These are phyloP conservation scores for Taurulus bubalis DNA, from an alignment of 2,113 vertebrate species.

Conservation along the genomic window DNA sequence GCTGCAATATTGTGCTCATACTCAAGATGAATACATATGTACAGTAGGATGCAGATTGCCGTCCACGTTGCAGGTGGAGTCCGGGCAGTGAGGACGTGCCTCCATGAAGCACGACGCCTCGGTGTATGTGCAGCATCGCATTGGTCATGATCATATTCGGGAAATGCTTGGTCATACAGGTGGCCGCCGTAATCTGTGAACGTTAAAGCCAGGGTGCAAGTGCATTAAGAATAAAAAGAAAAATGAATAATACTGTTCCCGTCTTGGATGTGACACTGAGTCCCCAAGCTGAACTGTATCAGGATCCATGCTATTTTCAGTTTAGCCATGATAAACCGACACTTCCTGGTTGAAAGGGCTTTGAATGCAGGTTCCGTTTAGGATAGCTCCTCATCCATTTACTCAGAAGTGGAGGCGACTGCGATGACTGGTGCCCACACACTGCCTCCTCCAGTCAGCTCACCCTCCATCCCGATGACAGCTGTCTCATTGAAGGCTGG, in stretches of 20 bases:
- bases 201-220: background rate
- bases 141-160: background rate
- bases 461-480: background rate
- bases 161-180: background rate
- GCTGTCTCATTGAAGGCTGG: background rate
- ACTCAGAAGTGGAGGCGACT: background rate
- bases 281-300: background rate
- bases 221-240: background rate
- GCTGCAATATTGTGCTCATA: conserved; percentile 44
- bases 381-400: background rate
- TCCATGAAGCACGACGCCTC: background rate
- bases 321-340: background rate
- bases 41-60: conserved; percentile 48
- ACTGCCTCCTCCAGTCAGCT: background rate
- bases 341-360: background rate
- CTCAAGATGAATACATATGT: conserved; percentile 44
- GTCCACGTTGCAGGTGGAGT: background rate
- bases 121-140: background rate
- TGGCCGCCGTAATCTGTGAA: background rate
- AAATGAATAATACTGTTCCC: background rate
- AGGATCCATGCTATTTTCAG: background rate
- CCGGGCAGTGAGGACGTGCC: background rate
- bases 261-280: background rate
- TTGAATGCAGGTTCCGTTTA: background rate
- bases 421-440: too few species aligned